phyloP scores from a whole-genome alignment of 2,113 vertebrate species.

The Callocephalon fimbriatum region DNA sequence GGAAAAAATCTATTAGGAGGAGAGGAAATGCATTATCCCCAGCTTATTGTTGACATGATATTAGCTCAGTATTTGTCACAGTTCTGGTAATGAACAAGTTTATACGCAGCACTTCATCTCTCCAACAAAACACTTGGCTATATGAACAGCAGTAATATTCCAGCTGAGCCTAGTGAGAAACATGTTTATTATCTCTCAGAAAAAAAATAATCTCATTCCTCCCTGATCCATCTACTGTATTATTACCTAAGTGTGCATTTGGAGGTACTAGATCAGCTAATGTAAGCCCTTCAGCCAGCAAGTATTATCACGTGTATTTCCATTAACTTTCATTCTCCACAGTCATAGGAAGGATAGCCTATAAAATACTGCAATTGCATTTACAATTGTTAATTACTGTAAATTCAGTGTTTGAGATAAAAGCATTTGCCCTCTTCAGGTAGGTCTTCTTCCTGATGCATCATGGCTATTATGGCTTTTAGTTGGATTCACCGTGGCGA shows the following conservation, averaged over 20 bases:
- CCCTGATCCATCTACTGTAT: not conserved
- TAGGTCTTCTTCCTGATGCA: not conserved
- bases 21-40: slow-evolving; percentile 24
- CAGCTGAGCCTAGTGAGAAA: not conserved
- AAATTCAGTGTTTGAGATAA: slow-evolving; percentile 6
- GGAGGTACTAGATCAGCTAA: slow-evolving; percentile 34
- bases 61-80: slow-evolving; percentile 15
- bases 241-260: not conserved
- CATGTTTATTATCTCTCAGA: slow-evolving; percentile 17
- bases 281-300: slow-evolving; percentile 27
- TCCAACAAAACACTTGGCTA: not conserved
- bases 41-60: slow-evolving; percentile 19
- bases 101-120: not conserved
- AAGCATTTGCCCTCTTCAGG: not conserved
- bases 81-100: slow-evolving; percentile 39
- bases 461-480: rapidly evolving
- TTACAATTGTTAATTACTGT: slow-evolving; percentile 55
- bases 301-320: slow-evolving; percentile 23
- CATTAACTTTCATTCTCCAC: slow-evolving; percentile 37
- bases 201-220: not conserved
- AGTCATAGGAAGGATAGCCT: not conserved
- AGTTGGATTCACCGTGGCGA: rapidly evolving
- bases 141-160: slow-evolving; percentile 8
- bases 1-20: slow-evolving; percentile 22
- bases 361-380: not conserved